Percentiles rank a stretch among this genome's conserved stretches.
phyloP scores from a whole-genome alignment of 2,888 invertebrate species.

The Melanargia galathea region DNA sequence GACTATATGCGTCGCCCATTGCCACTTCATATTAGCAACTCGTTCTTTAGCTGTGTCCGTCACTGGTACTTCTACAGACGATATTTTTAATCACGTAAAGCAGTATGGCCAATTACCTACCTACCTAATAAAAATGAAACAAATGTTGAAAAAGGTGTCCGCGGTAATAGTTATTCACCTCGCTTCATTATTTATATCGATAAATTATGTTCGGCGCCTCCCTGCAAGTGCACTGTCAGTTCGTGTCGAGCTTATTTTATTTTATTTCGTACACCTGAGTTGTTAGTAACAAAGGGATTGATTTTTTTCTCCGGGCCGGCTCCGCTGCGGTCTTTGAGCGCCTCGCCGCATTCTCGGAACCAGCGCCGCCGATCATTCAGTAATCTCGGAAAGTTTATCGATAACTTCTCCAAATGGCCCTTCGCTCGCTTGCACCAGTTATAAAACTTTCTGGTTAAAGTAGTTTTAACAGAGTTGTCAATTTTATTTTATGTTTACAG shows the following conservation, averaged over 20 bases:
- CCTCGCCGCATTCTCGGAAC: constrained; percentile 71
- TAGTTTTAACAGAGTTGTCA: constrained; percentile 1
- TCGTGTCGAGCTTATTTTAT: constrained; percentile 63
- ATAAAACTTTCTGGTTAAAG: constrained; percentile 1
- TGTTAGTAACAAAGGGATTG: constrained; percentile 79
- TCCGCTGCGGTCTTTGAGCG: constrained; percentile 69
- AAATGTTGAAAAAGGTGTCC: constrained; percentile 15
- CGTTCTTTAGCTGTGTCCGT: too few relatives aligned
- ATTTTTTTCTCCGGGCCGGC: constrained; percentile 63
- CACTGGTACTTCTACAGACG: too few relatives aligned
- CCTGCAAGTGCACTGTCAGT: constrained; percentile 56
- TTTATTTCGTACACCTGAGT: constrained; percentile 77
- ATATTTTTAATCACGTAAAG: background rate
- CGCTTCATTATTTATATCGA: constrained; percentile 52
- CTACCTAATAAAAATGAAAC: constrained; percentile 17
- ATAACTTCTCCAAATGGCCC: constrained; percentile 50
- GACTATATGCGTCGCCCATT: too few relatives aligned
- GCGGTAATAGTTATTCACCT: constrained; percentile 28
- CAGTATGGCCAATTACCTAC: background rate
- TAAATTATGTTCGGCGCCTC: constrained; percentile 58
- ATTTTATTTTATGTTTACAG: background rate
- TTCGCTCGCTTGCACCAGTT: constrained; percentile 37
- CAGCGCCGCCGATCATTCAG: constrained; percentile 65
- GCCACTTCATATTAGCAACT: too few relatives aligned
- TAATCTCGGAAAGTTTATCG: constrained; percentile 62